Base-by-base conservation (phyloP, 2,797 vertebrate species). In the Acropternis orthonyx region DNA sequence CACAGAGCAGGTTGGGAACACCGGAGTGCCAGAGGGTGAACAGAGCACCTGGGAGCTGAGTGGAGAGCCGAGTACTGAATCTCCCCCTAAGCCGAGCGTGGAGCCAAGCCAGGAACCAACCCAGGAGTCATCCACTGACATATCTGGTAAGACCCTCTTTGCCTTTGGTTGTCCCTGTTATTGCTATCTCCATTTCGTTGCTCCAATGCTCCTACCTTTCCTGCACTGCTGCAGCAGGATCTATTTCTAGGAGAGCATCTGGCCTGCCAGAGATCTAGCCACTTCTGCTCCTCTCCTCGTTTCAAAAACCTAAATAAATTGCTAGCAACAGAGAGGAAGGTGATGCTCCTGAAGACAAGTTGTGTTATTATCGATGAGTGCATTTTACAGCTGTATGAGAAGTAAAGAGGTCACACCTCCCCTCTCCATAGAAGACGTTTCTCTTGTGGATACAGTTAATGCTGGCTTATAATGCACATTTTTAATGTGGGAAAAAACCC, bases 141-240 rank as follows among this genome's bases (percentile, higher is more conserved):
- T 74, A 69, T 2, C 44, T 14, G 56, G 97, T 97, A 95, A 94
- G 92, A 49, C 22, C 10, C 26, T 54, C 73, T 89, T 78, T 34
- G 14, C 24, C 39, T 88, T 52, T 26, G 19, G 37, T 55, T 46
- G 19, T 18, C n/a, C 30, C 21, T 1, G 1, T 52, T 61, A 73
- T 4, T 67, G 28, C 26, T 36, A 61, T 7, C 28, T 67, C 20
- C 9, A 2, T 81, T 73, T 77, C 68, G 8, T 74, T 61, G 86
- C 12, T 62, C 41, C 34, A 54, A 3, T 28, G 27, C 55, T 75
- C 32, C 30, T 21, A 37, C 55, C 20, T 58, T 86, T 61, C 41
- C 67, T 74, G 15, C 48, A 73, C 21, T 28, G 32, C 48, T 12
- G 28, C 1, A 3, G 10, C 9, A 81, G 62, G n/a, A 41, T 14